Base-by-base conservation (phyloP, 37 sponge, comb jelly and placozoan genomes). In the Corticium candelabrum region DNA sequence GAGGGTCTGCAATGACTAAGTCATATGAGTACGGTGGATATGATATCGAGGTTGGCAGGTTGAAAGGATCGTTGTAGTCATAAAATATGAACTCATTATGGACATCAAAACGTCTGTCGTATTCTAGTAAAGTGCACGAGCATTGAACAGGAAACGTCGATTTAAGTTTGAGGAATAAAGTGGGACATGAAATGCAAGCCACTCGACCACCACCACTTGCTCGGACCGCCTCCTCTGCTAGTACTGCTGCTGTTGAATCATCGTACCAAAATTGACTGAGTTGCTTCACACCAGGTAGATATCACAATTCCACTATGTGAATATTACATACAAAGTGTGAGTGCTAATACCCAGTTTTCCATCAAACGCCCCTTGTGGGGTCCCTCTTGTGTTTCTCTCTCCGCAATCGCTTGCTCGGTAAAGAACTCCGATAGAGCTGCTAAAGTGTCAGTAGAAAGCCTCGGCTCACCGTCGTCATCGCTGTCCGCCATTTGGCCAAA, bases 231-330 rank as follows among this genome's bases (percentile, higher is more conserved):
- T 91, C 89, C 29, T 86, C 56, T 31, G 92, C 89, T 29, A 91
- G 77, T 33, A 77, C 77, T 1, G 38, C 34, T 31, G 92, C 76
- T 34, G 92, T 88, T 7, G 67, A 35, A 36, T 91, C 89, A 35
- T 88, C 84, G 62, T 91, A 91, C 92, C 92, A 91, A 77, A 88
- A 88, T 77, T 88, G 89, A 71, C 92, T 91, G 31, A 91, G 57
- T 88, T 91, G 88, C 92, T 88, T n/a, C n/a, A n/a, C n/a, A n/a
- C n/a, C n/a, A n/a, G n/a, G n/a, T n/a, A n/a, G n/a, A n/a, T n/a
- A n/a, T n/a, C n/a, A n/a, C n/a, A n/a, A n/a, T n/a, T n/a, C n/a
- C n/a, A n/a, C n/a, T n/a, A n/a, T n/a, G n/a, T n/a, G n/a, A n/a
- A n/a, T n/a, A n/a, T n/a, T n/a, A n/a, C n/a, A n/a, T n/a, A n/a